Base-by-base conservation (phyloP, 2,888 invertebrate species). In the Amiota minor region DNA sequence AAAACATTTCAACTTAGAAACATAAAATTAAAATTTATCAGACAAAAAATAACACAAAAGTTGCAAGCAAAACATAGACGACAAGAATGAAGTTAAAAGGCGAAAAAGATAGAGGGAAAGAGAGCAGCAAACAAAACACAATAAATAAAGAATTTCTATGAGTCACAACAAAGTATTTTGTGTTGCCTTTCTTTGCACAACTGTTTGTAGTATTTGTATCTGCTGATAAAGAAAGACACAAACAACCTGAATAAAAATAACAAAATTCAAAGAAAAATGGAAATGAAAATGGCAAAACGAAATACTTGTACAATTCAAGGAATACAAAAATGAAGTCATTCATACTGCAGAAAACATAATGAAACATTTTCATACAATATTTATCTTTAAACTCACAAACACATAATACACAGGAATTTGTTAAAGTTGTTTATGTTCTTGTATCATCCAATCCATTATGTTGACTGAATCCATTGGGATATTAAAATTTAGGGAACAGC, bases 281-380 rank as follows among this genome's bases (percentile, higher is more conserved):
- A 61, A 49, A 70, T 20, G 35, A 16, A 49, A 49, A 20, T 16
- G 16, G 9, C 10, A 16, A 6, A 56, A 16, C 59, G 20, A n/a
- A 59, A 18, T 20, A n/a, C n/a, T n/a, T n/a, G n/a, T n/a, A 14
- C 8, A 62, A 71, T 61, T 61, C 45, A 16, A 46, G 65, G 11
- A 49, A 67, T 49, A 18, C 47, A 49, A 67, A 2, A 16, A 67
- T 67, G 47, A 67, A 67, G 20, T 67, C 49, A 35, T 35, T 35
- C 35, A 67, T 62, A 45, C 45, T 35, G 45, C 9, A 18, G 10
- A 35, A 35, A 35, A 6, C 6, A 35, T 35, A 35, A 35, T 35
- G 35, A 35, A 6, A 35, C 4, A 35, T 8, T n/a, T n/a, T n/a
- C n/a, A n/a, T n/a, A n/a, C n/a, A n/a, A n/a, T n/a, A n/a, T n/a